These are phyloP conservation scores for Lasiommata megera DNA, from an alignment of 2,888 invertebrate genomes.

Conservation along the genomic window DNA sequence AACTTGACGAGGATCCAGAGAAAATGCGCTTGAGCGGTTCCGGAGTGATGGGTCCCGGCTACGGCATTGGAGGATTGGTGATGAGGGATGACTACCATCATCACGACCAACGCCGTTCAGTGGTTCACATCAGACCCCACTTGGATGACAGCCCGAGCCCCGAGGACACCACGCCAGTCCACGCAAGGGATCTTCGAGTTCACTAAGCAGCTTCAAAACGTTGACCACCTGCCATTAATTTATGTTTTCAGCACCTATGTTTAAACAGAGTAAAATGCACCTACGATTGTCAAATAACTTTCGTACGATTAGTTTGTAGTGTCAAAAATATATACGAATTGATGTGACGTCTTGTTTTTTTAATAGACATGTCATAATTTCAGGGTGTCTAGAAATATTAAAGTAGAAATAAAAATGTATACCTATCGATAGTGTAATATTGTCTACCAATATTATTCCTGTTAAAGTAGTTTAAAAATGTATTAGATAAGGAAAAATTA, in stretches of 20 bases:
- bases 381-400: slow-evolving; percentile 14
- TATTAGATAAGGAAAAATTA: neutral
- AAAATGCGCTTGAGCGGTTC: slow-evolving; percentile 84
- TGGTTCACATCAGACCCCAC: slow-evolving; percentile 84
- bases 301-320: neutral
- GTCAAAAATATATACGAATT: neutral
- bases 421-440: neutral
- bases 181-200: slow-evolving; percentile 79
- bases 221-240: neutral
- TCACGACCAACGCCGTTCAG: slow-evolving; percentile 80
- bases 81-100: slow-evolving; percentile 74
- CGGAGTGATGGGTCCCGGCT: slow-evolving; percentile 69
- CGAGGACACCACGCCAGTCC: slow-evolving; percentile 84
- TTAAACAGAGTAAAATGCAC: slow-evolving; percentile 8
- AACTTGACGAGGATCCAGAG: slow-evolving; percentile 82
- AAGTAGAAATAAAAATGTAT: slow-evolving; percentile 1
- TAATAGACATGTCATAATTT: slow-evolving; percentile 5
- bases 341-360: slow-evolving; percentile 7
- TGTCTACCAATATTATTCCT: slow-evolving; percentile 1
- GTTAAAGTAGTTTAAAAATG: neutral
- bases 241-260: neutral
- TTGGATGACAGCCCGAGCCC: slow-evolving; percentile 86
- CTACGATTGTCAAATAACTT: neutral
- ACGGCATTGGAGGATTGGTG: slow-evolving; percentile 68
- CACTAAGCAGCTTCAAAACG: slow-evolving; percentile 53